phyloP scores from a whole-genome alignment of 2,113 vertebrate genomes.

The Pampusana beccarii region DNA sequence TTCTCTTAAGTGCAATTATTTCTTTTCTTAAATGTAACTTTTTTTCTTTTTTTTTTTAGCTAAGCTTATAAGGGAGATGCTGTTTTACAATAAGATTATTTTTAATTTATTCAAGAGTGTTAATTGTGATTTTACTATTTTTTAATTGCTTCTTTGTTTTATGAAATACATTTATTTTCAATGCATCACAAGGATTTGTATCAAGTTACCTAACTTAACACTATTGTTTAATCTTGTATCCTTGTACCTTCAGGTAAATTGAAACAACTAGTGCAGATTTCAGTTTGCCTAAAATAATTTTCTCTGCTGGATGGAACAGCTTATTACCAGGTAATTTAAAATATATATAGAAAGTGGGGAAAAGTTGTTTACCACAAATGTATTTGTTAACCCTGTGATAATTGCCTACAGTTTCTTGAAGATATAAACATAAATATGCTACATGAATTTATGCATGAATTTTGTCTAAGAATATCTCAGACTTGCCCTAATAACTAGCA shows the following conservation, averaged over 20 bases:
- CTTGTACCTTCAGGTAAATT: background rate
- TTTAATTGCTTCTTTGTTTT: background rate
- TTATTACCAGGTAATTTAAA: slow-evolving; percentile 47
- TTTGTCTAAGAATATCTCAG: slow-evolving; percentile 13
- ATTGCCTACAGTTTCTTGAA: slow-evolving; percentile 55
- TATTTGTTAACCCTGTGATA: slow-evolving; percentile 52
- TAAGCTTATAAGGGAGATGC: background rate
- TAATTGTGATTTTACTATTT: background rate
- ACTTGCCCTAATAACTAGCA: slow-evolving; percentile 55
- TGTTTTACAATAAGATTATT: background rate
- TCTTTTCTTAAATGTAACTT: background rate
- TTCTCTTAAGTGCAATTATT: background rate
- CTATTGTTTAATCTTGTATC: background rate
- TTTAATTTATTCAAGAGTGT: background rate
- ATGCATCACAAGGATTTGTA: background rate
- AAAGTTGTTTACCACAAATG: slow-evolving; percentile 45
- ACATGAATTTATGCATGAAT: slow-evolving; percentile 42
- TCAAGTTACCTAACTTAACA: background rate
- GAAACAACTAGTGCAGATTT: background rate
- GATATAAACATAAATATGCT: slow-evolving; percentile 25
- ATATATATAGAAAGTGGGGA: background rate
- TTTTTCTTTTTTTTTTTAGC: background rate
- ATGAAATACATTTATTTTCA: background rate
- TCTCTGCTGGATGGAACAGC: slow-evolving; percentile 11
- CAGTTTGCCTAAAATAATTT: slow-evolving; percentile 21